Percentiles rank a stretch among this genome's conserved stretches.
Evolutionary conservation across 2,888 invertebrate genomes (phyloP).

Genomic region (Plebejus argus): DNA sequence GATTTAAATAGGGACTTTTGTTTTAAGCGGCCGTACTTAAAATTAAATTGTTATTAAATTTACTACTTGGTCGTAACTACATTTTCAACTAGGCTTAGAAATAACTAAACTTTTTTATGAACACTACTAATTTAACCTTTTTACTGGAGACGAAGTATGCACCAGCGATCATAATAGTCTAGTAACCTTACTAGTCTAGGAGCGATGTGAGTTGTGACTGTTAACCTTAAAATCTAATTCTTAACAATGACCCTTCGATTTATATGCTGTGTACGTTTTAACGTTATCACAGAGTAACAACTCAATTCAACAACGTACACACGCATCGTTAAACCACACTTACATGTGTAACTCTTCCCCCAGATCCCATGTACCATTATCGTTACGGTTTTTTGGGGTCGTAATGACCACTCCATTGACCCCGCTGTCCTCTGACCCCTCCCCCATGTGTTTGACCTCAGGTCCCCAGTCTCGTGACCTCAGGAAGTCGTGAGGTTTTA

Average conservation of each 20-base stretch:
- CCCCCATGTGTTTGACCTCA: not conserved
- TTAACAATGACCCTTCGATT: too few relatives aligned
- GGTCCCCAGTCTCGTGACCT: not conserved
- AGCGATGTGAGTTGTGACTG: too few relatives aligned
- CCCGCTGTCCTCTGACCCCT: not conserved
- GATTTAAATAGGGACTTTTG: not conserved
- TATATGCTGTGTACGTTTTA: not conserved
- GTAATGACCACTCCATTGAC: conserved; percentile 8
- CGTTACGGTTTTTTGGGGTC: not conserved
- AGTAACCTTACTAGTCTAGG: too few relatives aligned
- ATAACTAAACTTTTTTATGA: too few relatives aligned
- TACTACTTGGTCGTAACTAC: too few relatives aligned
- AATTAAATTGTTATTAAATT: too few relatives aligned
- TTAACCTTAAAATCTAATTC: too few relatives aligned
- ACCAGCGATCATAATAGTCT: too few relatives aligned
- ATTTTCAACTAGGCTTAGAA: too few relatives aligned
- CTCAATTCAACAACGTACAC: not conserved
- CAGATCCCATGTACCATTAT: not conserved
- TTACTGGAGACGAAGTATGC: too few relatives aligned
- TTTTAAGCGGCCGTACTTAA: not conserved
- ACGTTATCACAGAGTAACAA: not conserved
- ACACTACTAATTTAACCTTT: too few relatives aligned
- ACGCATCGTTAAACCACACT: not conserved
- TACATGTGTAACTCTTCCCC: not conserved
- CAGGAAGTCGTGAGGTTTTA: not conserved